These are phyloP conservation scores for Scopus umbretta DNA, from an alignment of 2,113 vertebrate species.

Conservation along the genomic window DNA sequence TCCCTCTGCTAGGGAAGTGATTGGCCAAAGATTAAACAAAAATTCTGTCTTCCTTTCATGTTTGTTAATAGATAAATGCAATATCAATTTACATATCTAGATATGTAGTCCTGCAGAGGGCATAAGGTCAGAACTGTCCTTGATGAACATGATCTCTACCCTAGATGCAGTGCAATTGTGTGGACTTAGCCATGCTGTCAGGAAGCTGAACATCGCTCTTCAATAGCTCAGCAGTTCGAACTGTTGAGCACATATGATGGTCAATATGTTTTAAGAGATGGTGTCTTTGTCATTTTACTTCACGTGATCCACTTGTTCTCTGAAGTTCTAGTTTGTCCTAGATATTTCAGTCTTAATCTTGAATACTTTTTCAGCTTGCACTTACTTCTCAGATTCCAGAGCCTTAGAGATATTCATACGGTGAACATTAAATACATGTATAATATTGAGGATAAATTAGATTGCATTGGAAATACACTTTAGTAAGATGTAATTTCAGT, in stretches of 20 bases:
- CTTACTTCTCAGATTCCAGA: background rate
- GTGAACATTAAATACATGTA: background rate
- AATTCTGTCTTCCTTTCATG: background rate
- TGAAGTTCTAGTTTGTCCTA: background rate
- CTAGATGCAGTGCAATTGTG: background rate
- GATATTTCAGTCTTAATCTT: background rate
- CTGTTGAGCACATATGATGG: background rate
- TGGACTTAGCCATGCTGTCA: background rate
- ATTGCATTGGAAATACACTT: background rate
- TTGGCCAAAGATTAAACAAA: background rate
- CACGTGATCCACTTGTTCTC: fast-evolving
- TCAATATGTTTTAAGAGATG: too few relatives aligned
- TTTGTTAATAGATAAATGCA: background rate
- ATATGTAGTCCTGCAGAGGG: background rate
- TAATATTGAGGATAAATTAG: background rate
- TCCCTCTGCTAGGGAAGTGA: background rate
- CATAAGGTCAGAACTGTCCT: background rate
- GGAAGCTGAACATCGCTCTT: background rate
- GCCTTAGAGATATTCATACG: background rate
- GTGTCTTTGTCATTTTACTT: background rate
- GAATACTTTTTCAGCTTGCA: background rate
- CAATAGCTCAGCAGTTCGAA: fast-evolving
- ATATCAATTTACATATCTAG: too few relatives aligned
- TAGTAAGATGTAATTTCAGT: background rate
- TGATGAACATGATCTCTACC: background rate